A percentile compares a stretch with the other conserved stretches of the same genome.
Evolutionary conservation across 2,113 vertebrate genomes (phyloP).

Genomic region (Anoura caudifer): DNA sequence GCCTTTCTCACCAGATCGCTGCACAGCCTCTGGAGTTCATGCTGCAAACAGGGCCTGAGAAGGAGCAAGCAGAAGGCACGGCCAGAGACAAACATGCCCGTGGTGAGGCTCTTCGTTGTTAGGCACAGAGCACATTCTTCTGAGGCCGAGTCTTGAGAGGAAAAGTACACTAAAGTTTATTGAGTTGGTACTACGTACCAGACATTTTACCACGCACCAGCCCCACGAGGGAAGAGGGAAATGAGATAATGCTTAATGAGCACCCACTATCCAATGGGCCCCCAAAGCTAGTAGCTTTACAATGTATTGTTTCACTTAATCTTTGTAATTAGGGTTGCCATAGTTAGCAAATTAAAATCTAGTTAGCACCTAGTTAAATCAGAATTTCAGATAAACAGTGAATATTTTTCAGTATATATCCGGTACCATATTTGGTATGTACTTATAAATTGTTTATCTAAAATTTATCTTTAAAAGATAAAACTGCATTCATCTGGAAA

Average conservation of each 20-base stretch:
- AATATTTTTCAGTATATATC: not conserved
- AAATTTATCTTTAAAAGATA: not conserved
- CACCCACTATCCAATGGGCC: not conserved
- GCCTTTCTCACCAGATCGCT: not conserved
- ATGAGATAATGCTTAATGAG: not conserved
- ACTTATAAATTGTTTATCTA: not conserved
- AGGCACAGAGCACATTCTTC: not conserved
- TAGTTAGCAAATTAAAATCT: slow-evolving; percentile 30
- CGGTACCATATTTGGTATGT: not conserved
- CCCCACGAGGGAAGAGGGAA: not conserved
- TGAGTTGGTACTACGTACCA: not conserved
- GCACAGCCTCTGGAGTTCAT: not conserved
- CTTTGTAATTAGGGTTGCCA: not conserved
- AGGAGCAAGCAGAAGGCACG: not conserved
- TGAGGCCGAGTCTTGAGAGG: not conserved
- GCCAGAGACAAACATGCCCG: not conserved
- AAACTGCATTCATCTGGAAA: not conserved
- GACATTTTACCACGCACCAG: not conserved
- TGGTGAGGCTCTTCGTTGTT: not conserved
- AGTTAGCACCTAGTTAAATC: not conserved
- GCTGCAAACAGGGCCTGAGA: not conserved
- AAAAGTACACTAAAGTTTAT: not conserved
- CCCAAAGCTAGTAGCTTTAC: not conserved
- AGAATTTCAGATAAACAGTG: not conserved
- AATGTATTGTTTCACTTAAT: slow-evolving; percentile 3